phyloP scores from a whole-genome alignment of 1,140 invertebrate genomes.

The Acromyrmex charruanus region DNA sequence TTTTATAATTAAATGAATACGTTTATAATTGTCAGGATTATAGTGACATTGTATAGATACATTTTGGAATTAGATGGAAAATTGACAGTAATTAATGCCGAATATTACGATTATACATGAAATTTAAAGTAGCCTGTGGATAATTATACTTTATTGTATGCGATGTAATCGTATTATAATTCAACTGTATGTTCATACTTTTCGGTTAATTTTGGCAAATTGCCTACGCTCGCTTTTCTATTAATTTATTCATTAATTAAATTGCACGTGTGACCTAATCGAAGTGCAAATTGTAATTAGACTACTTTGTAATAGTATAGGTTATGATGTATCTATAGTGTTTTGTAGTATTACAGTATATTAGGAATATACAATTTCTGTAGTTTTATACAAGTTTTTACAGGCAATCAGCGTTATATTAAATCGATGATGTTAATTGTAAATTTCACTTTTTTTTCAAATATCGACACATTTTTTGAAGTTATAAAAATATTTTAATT shows the following conservation, averaged over 20 bases:
- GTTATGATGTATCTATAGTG: slow-evolving; percentile 8
- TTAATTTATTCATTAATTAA: slow-evolving; percentile 63
- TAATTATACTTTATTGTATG: slow-evolving; percentile 60
- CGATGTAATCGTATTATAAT: slow-evolving; percentile 44
- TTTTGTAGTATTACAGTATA: background rate
- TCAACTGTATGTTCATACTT: slow-evolving; percentile 45
- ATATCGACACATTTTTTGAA: background rate
- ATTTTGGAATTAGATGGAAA: slow-evolving; percentile 30
- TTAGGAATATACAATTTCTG: background rate
- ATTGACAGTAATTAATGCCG: slow-evolving; percentile 46
- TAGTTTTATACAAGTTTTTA: background rate
- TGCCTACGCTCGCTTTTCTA: slow-evolving; percentile 56
- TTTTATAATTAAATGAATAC: slow-evolving; percentile 45
- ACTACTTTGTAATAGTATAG: slow-evolving; percentile 1
- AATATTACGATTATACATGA: slow-evolving; percentile 42
- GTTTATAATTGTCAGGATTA: slow-evolving; percentile 25
- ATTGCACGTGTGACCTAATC: slow-evolving; percentile 44
- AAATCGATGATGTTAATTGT: background rate
- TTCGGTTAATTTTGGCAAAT: slow-evolving; percentile 53
- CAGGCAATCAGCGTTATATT: background rate
- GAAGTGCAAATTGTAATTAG: slow-evolving; percentile 49
- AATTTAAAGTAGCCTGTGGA: slow-evolving; percentile 41
- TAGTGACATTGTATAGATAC: background rate
- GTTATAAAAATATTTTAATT: background rate
- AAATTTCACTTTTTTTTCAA: background rate